These are phyloP conservation scores for Parnassius smintheus DNA, from an alignment of 2,888 invertebrate species.

Conservation along the genomic window DNA sequence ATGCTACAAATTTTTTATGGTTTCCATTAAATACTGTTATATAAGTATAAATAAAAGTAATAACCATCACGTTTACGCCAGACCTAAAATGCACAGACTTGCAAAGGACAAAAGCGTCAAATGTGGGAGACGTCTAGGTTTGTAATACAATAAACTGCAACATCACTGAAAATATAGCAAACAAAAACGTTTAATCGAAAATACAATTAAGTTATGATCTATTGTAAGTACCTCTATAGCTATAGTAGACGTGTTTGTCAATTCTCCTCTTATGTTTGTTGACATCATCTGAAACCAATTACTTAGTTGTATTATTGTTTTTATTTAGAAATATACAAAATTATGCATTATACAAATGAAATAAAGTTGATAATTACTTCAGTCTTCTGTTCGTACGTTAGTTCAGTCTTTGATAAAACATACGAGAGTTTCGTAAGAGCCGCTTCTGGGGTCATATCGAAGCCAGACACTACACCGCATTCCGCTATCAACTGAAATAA, in stretches of 20 bases:
- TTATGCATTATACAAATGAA: not conserved
- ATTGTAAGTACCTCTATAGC: constrained; percentile 48
- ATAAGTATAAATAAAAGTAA: no score
- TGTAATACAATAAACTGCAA: no score
- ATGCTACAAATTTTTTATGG: no score
- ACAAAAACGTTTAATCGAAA: no score
- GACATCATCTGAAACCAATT: constrained; percentile 84
- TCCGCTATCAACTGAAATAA: constrained; percentile 70
- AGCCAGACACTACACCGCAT: constrained; percentile 89
- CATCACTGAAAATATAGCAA: no score
- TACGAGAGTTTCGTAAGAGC: constrained; percentile 95
- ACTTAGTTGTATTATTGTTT: not conserved
- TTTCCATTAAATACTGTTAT: no score
- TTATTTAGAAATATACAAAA: not conserved
- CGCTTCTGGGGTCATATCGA: constrained; percentile 96
- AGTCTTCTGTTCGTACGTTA: constrained; percentile 83
- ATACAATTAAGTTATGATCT: no score
- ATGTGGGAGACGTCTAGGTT: no score
- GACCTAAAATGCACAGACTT: no score
- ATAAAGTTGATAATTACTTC: constrained; percentile 65
- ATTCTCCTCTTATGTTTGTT: constrained; percentile 89
- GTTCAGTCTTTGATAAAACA: constrained; percentile 89
- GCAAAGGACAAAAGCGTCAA: no score
- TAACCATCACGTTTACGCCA: no score
- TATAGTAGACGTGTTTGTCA: constrained; percentile 78